Base-by-base conservation (phyloP, 1,140 invertebrate species). In the Ips nitidus region DNA sequence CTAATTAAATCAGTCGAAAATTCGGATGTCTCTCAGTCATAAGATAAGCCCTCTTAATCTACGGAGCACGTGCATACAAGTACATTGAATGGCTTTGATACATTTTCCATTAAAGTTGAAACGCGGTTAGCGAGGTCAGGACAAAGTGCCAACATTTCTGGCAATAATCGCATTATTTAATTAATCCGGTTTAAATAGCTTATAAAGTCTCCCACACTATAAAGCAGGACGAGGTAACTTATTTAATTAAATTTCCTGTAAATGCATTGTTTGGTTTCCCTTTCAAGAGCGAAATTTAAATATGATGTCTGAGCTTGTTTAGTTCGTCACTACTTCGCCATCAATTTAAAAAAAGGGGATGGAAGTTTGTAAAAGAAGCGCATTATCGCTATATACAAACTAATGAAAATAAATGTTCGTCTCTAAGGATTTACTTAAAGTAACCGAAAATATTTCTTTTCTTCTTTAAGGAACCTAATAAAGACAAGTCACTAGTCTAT, bases 321-420 rank as follows among this genome's bases (percentile, higher is more conserved):
- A 47, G 42, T 59, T 53, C 41, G 62, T 64, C 41, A 22, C 22
- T 22, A 22, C 22, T 22, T 22, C n/a, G 53, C 50, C 47, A 39
- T 53, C 50, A 41, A 52, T 64, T 52, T 64, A 40, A 39, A 59
- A 59, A 56, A 57, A 36, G 36, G 52, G 52, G 39, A 42, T 55
- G 39, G 39, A 66, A 57, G 40, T 57, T 55, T 56, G 63, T 53
- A 66, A 66, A 66, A 66, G 52, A 66, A 66, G 38, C 57, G 63
- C 63, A 66, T 66, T 66, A 66, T 42, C 39, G 53, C 42, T 37
- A 66, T 66, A 53, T 56, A 45, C 7, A 43, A 57, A 56, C 6
- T 66, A 66, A 66, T 66, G 63, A 66, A 42, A 57, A 66, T 41
- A 66, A 66, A 66, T 66, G 57, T 8, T 42, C 8, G 36, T 52